Percentiles rank a stretch among this genome's conserved stretches.
These are phyloP conservation scores for Margarornis squamiger DNA, from an alignment of 2,797 vertebrate genomes.

Conservation along the genomic window DNA sequence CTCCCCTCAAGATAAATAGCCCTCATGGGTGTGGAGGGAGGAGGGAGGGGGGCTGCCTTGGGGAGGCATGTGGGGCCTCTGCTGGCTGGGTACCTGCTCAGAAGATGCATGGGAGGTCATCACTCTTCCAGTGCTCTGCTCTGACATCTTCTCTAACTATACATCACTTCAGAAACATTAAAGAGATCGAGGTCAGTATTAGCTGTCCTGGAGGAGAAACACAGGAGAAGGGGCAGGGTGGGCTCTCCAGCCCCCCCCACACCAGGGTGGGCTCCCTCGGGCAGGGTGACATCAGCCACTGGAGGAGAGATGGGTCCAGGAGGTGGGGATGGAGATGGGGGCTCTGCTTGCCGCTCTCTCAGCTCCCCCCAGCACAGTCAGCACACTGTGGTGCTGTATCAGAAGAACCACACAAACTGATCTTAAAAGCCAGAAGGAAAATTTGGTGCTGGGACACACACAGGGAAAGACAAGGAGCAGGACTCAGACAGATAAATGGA, in stretches of 20 bases:
- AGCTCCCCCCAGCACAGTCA: not conserved
- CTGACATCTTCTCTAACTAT: not conserved
- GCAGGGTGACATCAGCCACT: not conserved
- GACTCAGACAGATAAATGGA: not conserved
- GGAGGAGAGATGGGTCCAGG: not conserved
- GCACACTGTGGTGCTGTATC: not conserved
- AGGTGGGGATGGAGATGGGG: not conserved
- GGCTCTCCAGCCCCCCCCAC: not conserved
- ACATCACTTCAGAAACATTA: not conserved
- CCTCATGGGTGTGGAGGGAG: not conserved
- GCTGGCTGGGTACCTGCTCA: not conserved
- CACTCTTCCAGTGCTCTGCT: not conserved
- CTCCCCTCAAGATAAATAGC: constrained; percentile 16
- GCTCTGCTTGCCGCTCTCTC: not conserved
- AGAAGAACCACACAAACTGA: not conserved
- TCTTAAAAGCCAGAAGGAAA: not conserved
- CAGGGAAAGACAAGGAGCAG: not conserved
- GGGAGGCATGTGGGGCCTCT: not conserved
- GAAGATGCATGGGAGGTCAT: constrained; percentile 6
- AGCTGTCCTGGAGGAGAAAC: not conserved
- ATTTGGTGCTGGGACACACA: not conserved
- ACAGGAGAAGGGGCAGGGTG: not conserved
- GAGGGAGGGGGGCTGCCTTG: not conserved
- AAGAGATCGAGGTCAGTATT: not conserved
- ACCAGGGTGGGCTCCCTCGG: not conserved